phyloP scores from a whole-genome alignment of 2,113 vertebrate genomes.

The Anhinga rufa region DNA sequence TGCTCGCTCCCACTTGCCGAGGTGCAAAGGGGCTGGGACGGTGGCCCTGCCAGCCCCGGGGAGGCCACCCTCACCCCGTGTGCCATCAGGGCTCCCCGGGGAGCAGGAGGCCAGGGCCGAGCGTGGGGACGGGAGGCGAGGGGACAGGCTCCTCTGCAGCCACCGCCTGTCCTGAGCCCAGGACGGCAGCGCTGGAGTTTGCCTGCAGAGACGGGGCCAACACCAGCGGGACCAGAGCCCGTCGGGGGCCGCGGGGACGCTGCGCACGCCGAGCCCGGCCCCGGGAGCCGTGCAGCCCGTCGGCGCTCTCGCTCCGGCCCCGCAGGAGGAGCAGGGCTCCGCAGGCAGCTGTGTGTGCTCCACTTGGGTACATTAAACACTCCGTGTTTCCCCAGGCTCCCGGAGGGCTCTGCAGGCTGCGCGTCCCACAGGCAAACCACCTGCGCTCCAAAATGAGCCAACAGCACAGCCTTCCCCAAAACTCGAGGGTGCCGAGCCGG shows the following conservation, averaged over 20 bases:
- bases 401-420: background rate
- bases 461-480: background rate
- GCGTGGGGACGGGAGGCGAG: too few relatives aligned
- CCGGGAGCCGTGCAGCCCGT: fast-evolving
- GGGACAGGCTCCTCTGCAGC: background rate
- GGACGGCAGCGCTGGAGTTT: fast-evolving
- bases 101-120: too few relatives aligned
- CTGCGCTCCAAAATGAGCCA: background rate
- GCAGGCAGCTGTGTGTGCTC: background rate
- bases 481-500: background rate
- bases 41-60: background rate
- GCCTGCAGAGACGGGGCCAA: background rate
- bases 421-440: background rate
- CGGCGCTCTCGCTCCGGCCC: background rate
- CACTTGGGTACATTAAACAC: background rate
- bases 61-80: background rate
- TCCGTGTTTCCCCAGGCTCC: background rate
- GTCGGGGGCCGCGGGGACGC: fast-evolving
- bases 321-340: background rate
- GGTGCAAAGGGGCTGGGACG: fast-evolving
- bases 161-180: background rate
- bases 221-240: background rate
- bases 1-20: too few relatives aligned
- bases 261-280: background rate
- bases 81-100: background rate